Evolutionary conservation across 2,797 vertebrate genomes (phyloP), one percentile per base, ranked within the genome.

Genomic region (Apogon hyalosoma): DNA sequence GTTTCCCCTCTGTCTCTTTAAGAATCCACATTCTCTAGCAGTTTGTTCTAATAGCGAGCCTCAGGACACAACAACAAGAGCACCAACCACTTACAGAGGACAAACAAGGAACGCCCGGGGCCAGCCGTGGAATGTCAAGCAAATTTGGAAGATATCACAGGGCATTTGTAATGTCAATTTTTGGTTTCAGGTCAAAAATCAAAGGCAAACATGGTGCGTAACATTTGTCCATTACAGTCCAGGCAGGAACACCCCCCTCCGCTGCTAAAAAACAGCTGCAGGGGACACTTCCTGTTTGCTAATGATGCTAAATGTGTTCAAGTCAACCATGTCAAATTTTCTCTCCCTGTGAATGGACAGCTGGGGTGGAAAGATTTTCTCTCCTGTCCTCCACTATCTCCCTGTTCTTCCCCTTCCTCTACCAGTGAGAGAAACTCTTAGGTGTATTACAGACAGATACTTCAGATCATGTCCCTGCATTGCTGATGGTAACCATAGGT

Each of bases 251-350:
- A 63, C 42, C 73, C 41, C 67, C 74, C 46, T 70, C 77, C 69
- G 64, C 80, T 63, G 39, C 82, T 48, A 57, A 69, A 86, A 94
- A 93, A 94, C 93, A 94, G 92, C 94, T 94, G 93, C 92, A 91
- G 92, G 92, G 92, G 89, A 91, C 91, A 93, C 90, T 94, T 93
- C 93, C 93, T 94, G 93, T 93, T 93, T 91, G 92, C 90, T 94
- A 94, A 94, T 94, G 92, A 93, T 92, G 87, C 92, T 93, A 94
- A 94, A 93, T 93, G 91, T 90, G 89, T 88, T 92, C 90, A 94
- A 94, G 92, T 92, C 93, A 92, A 90, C 90, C 92, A 92, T 94
- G 92, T 92, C 89, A 91, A 87, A 90, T 86, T 84, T 87, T 90
- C 82, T 80, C 88, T 86, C 85, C 81, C 79, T 84, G 68, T 77